Percentiles rank a stretch among this genome's conserved stretches.
phyloP scores from a whole-genome alignment of 2,113 vertebrate genomes.

The Mola mola region DNA sequence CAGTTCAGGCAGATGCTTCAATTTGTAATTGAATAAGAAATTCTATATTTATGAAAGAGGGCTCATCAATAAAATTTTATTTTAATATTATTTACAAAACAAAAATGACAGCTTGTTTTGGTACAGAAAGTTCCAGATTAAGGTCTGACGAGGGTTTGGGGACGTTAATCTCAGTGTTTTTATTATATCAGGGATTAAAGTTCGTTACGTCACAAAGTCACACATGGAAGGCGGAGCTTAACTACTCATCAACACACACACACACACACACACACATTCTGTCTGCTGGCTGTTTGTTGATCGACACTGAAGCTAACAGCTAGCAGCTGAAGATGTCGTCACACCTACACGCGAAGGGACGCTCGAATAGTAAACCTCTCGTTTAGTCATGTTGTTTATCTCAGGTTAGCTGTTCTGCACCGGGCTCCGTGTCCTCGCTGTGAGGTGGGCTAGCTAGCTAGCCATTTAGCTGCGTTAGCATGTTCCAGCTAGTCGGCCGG shows the following conservation, averaged over 20 bases:
- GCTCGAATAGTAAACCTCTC: neutral
- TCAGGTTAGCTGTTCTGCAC: neutral
- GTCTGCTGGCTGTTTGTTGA: conserved; percentile 34
- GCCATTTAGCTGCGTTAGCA: conserved; percentile 30
- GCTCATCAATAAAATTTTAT: too few species aligned
- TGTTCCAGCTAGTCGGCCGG: conserved; percentile 18
- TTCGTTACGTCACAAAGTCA: neutral
- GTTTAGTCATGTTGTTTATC: neutral
- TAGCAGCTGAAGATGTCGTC: too few species aligned
- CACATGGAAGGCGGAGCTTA: conserved; percentile 1
- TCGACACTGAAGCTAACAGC: neutral
- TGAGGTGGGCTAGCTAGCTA: conserved; percentile 6
- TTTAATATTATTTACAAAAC: too few species aligned
- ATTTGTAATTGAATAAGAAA: too few species aligned
- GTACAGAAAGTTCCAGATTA: too few species aligned
- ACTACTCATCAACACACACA: neutral
- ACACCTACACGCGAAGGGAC: neutral
- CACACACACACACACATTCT: neutral
- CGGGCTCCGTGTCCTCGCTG: neutral
- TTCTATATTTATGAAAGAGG: too few species aligned
- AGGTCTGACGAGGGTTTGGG: neutral
- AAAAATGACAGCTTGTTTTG: too few species aligned
- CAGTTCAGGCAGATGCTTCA: too few species aligned
- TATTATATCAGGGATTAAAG: neutral
- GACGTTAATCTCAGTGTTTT: neutral